Conservation (phyloP, 2,797 vertebrate species). For the Coregonus sp. region DNA sequence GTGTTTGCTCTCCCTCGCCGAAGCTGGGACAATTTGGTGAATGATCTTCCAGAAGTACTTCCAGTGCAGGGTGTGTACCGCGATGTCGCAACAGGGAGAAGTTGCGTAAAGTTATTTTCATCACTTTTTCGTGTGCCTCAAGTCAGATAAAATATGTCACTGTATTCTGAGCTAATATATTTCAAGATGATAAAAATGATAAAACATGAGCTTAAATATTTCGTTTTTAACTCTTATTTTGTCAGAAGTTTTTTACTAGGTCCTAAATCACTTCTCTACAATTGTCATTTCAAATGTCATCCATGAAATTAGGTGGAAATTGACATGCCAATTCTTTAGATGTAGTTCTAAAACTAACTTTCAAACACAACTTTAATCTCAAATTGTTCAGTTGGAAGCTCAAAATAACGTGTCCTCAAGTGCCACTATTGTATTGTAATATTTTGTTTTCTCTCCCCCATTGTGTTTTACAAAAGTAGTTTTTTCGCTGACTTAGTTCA, state of each 20-base stretch:
- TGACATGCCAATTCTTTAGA: background rate
- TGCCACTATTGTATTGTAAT: slow-evolving; percentile 40
- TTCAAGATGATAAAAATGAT: too few species aligned
- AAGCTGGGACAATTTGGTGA: slow-evolving; percentile 31
- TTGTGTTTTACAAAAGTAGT: slow-evolving; percentile 42
- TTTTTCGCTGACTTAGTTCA: slow-evolving; percentile 79
- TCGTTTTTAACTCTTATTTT: background rate
- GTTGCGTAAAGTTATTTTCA: slow-evolving; percentile 11
- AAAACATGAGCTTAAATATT: background rate
- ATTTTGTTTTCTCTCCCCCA: slow-evolving; percentile 40
- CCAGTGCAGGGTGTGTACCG: slow-evolving; percentile 52
- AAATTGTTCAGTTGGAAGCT: background rate
- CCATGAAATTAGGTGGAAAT: background rate
- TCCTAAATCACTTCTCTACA: background rate
- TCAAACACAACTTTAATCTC: background rate
- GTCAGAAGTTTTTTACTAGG: background rate
- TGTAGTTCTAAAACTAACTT: slow-evolving; percentile 5
- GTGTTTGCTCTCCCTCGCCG: slow-evolving; percentile 16
- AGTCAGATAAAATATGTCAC: background rate
- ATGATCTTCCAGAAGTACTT: slow-evolving; percentile 53
- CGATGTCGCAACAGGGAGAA: background rate
- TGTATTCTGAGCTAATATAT: background rate
- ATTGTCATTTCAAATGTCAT: background rate
- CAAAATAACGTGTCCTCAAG: background rate
- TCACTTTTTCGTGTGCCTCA: slow-evolving; percentile 41